Percentiles rank a stretch among this genome's conserved stretches.
Conservation (phyloP, 2,888 invertebrate genomes). For the Hypolimnas misippus region DNA sequence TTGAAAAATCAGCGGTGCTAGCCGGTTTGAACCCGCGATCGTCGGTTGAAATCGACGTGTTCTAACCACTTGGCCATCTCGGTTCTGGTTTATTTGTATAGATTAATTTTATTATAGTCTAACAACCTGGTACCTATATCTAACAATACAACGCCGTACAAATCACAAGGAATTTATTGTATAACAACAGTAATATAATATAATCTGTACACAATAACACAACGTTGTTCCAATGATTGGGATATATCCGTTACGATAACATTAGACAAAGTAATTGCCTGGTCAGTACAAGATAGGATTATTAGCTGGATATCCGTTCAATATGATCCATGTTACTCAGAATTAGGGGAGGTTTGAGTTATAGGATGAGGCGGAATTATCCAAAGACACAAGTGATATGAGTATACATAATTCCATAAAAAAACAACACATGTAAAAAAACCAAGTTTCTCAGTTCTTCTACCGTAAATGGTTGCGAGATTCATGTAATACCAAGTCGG, state of each 20-base stretch:
- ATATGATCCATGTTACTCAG: conserved; percentile 38
- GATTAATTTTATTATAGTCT: no score
- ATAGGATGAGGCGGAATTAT: conserved; percentile 9
- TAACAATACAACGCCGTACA: not conserved
- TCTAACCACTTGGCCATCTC: no score
- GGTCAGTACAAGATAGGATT: conserved; percentile 36
- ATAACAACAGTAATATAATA: conserved; percentile 1
- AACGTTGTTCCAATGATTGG: conserved; percentile 14
- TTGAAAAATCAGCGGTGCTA: no score
- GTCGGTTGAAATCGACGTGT: no score
- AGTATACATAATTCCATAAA: no score
- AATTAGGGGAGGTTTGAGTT: conserved; percentile 16
- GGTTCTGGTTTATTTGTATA: no score
- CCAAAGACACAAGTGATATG: no score
- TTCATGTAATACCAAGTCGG: no score
- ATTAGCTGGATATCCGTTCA: conserved; percentile 40
- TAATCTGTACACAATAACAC: conserved; percentile 16
- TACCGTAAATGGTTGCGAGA: no score
- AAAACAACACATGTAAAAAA: not conserved
- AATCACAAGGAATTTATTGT: not conserved
- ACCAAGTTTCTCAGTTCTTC: no score
- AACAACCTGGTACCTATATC: not conserved
- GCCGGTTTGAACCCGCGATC: no score
- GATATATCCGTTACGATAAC: conserved; percentile 26
- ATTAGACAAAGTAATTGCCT: conserved; percentile 42